Percentiles rank a stretch among this genome's conserved stretches.
phyloP scores from a whole-genome alignment of 1,140 invertebrate species.

The Heliconius congener region DNA sequence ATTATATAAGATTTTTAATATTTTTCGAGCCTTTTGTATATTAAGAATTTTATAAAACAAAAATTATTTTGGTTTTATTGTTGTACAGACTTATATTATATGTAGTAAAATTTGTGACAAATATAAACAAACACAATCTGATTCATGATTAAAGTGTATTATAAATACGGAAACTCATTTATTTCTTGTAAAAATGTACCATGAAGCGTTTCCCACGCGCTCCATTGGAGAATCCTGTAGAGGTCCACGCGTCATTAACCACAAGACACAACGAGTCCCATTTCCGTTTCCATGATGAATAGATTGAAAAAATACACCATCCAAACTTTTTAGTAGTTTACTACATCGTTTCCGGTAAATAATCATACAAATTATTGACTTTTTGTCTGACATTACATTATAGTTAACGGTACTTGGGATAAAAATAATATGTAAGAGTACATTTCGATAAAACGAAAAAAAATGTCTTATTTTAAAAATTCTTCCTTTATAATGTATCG shows the following conservation, averaged over 20 bases:
- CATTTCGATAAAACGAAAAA: too few relatives aligned
- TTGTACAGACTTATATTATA: background rate
- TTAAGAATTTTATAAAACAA: background rate
- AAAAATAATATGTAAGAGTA: background rate
- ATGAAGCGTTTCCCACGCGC: conserved; percentile 62
- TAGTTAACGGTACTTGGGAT: background rate
- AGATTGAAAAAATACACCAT: conserved; percentile 23
- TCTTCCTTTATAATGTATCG: background rate
- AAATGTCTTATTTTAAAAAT: background rate
- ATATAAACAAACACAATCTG: background rate
- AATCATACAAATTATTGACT: background rate
- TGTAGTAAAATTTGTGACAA: background rate
- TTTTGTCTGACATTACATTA: background rate
- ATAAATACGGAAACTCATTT: background rate
- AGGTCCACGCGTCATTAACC: conserved; percentile 60
- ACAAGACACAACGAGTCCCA: conserved; percentile 47
- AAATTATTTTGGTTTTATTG: background rate
- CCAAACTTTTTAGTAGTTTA: background rate
- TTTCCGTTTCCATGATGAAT: conserved; percentile 64
- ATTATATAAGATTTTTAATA: background rate
- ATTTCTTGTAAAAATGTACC: conserved; percentile 17
- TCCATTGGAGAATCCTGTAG: conserved; percentile 52
- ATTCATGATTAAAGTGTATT: background rate
- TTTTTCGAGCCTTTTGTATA: background rate
- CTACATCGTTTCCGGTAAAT: background rate